These are phyloP conservation scores for Chamaea fasciata DNA, from an alignment of 2,113 vertebrate genomes.

Conservation along the genomic window DNA sequence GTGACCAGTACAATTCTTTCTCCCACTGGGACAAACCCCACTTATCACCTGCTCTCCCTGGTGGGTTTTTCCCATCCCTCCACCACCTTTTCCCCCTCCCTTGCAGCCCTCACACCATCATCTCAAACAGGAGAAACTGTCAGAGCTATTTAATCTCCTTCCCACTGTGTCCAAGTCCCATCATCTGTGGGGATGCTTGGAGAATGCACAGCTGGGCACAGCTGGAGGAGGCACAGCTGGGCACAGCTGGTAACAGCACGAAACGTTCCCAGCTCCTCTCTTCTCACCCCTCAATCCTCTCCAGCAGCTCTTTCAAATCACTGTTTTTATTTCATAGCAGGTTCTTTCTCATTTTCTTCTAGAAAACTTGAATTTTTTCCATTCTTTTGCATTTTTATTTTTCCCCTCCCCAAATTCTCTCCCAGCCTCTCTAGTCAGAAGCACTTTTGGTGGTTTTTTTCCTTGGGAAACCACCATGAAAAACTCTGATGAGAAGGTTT, in stretches of 20 bases:
- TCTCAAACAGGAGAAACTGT: not conserved
- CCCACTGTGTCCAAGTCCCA: not conserved
- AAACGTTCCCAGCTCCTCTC: not conserved
- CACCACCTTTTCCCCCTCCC: not conserved
- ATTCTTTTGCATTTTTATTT: not conserved
- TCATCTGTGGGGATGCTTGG: not conserved
- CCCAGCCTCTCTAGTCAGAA: not conserved
- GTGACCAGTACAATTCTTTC: not conserved
- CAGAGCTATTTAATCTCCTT: not conserved
- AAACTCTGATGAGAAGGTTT: not conserved
- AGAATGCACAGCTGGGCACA: not conserved
- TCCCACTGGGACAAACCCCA: not conserved
- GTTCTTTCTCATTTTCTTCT: not conserved
- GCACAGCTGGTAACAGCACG: not conserved
- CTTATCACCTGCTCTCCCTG: not conserved
- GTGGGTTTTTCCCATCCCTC: not conserved
- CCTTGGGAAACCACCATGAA: not conserved
- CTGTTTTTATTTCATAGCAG: not conserved
- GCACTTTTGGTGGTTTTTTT: not conserved
- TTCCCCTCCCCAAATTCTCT: not conserved
- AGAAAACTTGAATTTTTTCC: not conserved
- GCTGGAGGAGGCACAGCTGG: not conserved
- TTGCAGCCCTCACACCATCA: not conserved
- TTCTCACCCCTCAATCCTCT: not conserved
- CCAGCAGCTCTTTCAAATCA: not conserved